Percentiles rank a stretch among this genome's conserved stretches.
Evolutionary conservation across 30 jellyfish, hydroid and myxozoan genomes (phyloP).

Genomic region (Rhopilema esculentum): DNA sequence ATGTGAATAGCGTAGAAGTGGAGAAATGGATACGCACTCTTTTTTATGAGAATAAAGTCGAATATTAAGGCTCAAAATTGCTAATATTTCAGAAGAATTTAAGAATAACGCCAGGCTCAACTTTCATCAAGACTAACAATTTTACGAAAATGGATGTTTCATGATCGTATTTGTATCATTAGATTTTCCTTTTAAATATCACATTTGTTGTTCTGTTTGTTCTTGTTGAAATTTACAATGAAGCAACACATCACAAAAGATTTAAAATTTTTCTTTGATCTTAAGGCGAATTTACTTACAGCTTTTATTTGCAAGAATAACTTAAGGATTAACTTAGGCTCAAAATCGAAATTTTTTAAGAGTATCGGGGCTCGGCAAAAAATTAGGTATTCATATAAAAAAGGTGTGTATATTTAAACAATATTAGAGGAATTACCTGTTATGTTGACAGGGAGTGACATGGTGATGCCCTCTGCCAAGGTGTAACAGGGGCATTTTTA

Average conservation of each 20-base stretch:
- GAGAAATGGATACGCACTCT: not conserved
- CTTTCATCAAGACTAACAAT: conserved; percentile 9
- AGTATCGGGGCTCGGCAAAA: conserved; percentile 22
- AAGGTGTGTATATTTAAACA: not conserved
- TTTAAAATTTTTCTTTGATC: conserved; percentile 2
- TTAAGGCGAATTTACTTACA: conserved; percentile 21
- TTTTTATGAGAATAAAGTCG: not conserved
- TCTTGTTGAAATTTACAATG: not conserved
- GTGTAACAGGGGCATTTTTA: not conserved
- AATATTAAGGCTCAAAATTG: not conserved
- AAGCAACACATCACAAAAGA: conserved; percentile 6
- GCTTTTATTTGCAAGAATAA: conserved; percentile 4
- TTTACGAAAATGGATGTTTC: not conserved
- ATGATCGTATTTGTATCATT: not conserved
- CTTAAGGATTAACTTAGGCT: conserved; percentile 14
- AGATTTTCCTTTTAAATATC: not conserved
- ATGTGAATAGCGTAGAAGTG: not conserved
- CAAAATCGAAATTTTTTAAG: conserved; percentile 5
- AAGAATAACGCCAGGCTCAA: conserved; percentile 28
- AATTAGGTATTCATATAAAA: conserved; percentile 23
- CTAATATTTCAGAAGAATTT: not conserved
- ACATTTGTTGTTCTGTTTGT: conserved; percentile 3
- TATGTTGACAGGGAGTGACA: not conserved
- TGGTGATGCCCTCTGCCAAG: not conserved
- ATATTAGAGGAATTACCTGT: not conserved